Evolutionary conservation across 2,888 invertebrate genomes (phyloP), one percentile per base, ranked within the genome.

Genomic region (Drosophila kambysellisi): DNA sequence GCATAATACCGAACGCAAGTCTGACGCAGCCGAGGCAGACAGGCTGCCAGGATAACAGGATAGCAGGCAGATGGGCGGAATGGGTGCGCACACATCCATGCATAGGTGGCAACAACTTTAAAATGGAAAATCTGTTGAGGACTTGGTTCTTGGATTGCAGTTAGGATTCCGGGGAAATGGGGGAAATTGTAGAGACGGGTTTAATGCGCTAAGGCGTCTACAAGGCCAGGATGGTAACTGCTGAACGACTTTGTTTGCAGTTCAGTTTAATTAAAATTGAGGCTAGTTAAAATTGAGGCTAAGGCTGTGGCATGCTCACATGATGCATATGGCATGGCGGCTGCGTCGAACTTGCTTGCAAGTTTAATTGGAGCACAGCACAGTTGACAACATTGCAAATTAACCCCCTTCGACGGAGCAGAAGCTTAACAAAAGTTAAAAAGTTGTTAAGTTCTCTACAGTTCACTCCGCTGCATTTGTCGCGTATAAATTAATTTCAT

Each of bases 231-330:
- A 48, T 70, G 73, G 70, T 62, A 70, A 72, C 70, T 74, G 74
- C 70, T 46, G 60, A 75, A 81, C 79, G 90, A 79, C 85, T 85
- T 88, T 86, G 83, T 83, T 90, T 85, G 88, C 70, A 81, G 90
- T 90, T 83, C 78, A 79, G 86, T 90, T 87, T 87, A 87, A 87
- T 87, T 87, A 87, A 83, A 82, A 81, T 79, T 73, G 77, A 65
- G 59, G 63, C 74, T 66, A 57, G 51, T 90, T 87, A 90, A 83
- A 82, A 81, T 79, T 74, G 77, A 65, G 59, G 63, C 72, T 64
- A 57, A 51, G 57, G 51, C 60, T 50, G 35, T 35, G 41, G 35
- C 51, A 54, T 20, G 20, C 76, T 53, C 66, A 65, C 65, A 79
- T 74, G 67, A 57, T 61, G 75, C 62, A 72, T 67, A 54, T 70